A percentile compares a stretch with the other conserved stretches of the same genome.
These are phyloP conservation scores for Microtus pennsylvanicus DNA, from an alignment of 2,113 vertebrate species.

Conservation along the genomic window DNA sequence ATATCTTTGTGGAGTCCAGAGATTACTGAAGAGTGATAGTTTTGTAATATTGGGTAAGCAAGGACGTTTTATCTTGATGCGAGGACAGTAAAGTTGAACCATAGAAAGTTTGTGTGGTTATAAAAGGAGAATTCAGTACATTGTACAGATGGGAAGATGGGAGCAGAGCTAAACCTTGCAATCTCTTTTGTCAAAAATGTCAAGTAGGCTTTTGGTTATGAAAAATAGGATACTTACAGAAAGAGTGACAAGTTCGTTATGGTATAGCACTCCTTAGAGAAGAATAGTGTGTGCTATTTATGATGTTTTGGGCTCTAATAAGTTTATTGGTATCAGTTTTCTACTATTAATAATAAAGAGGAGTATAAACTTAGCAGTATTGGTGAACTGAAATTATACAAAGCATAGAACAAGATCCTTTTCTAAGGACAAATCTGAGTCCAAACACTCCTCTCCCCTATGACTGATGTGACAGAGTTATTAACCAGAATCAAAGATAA, in stretches of 20 bases:
- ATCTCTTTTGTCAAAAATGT: background rate
- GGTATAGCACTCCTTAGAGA: background rate
- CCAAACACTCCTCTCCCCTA: background rate
- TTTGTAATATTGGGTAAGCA: background rate
- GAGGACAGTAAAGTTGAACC: background rate
- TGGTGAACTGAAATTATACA: background rate
- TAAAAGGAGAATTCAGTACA: background rate
- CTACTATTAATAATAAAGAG: background rate
- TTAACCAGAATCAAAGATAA: background rate
- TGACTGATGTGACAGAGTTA: background rate
- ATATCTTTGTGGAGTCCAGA: background rate
- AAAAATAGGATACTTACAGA: background rate
- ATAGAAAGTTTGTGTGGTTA: background rate
- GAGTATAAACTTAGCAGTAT: background rate
- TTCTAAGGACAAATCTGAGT: background rate
- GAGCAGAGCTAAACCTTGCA: background rate
- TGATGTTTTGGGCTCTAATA: background rate
- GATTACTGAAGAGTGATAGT: background rate
- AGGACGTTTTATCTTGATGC: background rate
- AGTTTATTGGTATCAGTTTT: background rate
- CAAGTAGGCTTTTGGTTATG: background rate
- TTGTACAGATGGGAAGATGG: background rate
- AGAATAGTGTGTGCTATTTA: background rate
- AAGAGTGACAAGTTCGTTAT: background rate
- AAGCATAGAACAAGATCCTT: background rate